phyloP scores from a whole-genome alignment of 2,797 vertebrate species.

The Champsocephalus esox region DNA sequence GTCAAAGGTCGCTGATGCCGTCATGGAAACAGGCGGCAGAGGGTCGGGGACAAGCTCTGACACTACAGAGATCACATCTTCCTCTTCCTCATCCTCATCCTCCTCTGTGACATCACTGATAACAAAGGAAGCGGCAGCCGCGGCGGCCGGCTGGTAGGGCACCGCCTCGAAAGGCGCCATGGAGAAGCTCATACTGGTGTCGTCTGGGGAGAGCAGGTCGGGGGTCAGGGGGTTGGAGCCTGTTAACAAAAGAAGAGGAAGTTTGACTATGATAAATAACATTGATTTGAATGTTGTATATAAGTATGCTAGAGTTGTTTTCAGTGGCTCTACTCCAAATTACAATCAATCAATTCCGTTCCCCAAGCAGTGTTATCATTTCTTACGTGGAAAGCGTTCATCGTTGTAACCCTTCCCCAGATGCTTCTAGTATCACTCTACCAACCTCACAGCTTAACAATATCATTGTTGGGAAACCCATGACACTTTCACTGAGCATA shows the following conservation, averaged over 20 bases:
- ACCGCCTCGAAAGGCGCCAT: constrained; percentile 91
- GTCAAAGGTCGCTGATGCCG: constrained; percentile 91
- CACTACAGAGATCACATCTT: constrained; percentile 80
- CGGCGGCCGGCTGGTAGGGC: constrained; percentile 89
- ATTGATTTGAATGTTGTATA: too few species aligned
- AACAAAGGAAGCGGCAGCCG: constrained; percentile 93
- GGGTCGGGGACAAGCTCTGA: constrained; percentile 94
- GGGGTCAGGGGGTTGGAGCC: constrained; percentile 89
- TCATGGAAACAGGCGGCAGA: constrained; percentile 88
- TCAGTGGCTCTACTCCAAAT: neutral
- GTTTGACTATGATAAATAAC: neutral
- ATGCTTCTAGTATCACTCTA: neutral
- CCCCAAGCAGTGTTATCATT: neutral
- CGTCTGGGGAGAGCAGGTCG: constrained; percentile 94
- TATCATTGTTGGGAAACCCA: neutral
- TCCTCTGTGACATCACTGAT: constrained; percentile 96
- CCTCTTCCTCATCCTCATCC: constrained; percentile 91
- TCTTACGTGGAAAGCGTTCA: neutral
- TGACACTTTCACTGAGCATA: neutral
- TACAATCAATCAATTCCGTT: too few species aligned
- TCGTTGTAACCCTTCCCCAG: neutral
- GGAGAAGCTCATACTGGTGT: constrained; percentile 95
- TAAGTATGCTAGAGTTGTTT: neutral
- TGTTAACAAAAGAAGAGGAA: constrained; percentile 38
- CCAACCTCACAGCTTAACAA: neutral